Conservation (phyloP, 2,113 vertebrate genomes). For the Caranx melampygus region DNA sequence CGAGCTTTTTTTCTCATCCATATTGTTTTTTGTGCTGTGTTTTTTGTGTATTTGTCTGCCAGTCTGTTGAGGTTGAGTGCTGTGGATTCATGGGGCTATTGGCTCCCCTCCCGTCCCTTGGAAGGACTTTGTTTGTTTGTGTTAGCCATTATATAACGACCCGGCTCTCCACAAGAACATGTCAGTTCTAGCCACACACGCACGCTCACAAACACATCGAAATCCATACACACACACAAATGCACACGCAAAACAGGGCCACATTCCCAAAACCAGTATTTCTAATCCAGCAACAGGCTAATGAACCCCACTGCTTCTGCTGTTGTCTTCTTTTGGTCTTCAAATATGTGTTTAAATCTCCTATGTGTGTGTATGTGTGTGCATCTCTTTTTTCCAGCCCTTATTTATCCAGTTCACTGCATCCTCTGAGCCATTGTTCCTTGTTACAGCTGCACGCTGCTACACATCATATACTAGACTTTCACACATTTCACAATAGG, state of each 20-base stretch:
- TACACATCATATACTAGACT: slow-evolving; percentile 23
- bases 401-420: slow-evolving; percentile 35
- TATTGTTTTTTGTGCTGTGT: slow-evolving; percentile 17
- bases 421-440: slow-evolving; percentile 36
- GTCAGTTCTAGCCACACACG: slow-evolving; percentile 42
- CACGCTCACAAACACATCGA: slow-evolving; percentile 11
- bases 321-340: neutral
- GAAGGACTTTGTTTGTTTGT: slow-evolving; percentile 76
- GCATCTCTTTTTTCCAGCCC: slow-evolving; percentile 13
- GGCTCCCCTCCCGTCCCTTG: slow-evolving; percentile 58
- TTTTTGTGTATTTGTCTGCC: slow-evolving; percentile 47
- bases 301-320: slow-evolving; percentile 2
- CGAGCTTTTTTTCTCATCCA: slow-evolving; percentile 12
- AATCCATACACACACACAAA: slow-evolving; percentile 15
- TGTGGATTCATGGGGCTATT: slow-evolving; percentile 64
- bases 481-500: slow-evolving; percentile 30
- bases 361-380: neutral
- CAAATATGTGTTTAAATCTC: slow-evolving; percentile 36
- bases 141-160: slow-evolving; percentile 73
- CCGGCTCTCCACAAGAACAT: slow-evolving; percentile 60
- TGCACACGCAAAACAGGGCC: slow-evolving; percentile 21
- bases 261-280: slow-evolving; percentile 45
- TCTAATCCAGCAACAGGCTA: slow-evolving; percentile 33
- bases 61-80: slow-evolving; percentile 53
- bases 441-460: slow-evolving; percentile 24